phyloP scores from a whole-genome alignment of 2,797 vertebrate species.

The Adelosebastes latens region DNA sequence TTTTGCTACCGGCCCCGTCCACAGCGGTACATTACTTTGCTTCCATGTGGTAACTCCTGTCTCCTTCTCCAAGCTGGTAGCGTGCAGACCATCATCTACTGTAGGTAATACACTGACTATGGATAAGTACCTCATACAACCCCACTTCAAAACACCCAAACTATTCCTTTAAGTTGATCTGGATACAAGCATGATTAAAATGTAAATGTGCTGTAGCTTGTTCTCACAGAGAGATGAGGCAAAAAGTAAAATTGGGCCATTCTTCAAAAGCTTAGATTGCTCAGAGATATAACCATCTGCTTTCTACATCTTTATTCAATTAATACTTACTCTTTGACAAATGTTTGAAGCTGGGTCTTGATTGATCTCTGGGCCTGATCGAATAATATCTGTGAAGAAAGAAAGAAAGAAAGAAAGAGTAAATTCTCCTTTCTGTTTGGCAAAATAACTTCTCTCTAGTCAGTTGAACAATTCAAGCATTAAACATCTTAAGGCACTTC shows the following conservation, averaged over 20 bases:
- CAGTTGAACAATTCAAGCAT: neutral
- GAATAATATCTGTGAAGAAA: slow-evolving; percentile 91
- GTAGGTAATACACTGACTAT: no score
- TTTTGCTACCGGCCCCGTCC: no score
- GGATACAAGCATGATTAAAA: neutral
- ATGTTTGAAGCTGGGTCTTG: slow-evolving; percentile 96
- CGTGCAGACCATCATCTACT: no score
- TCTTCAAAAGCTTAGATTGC: neutral
- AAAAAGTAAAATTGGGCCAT: neutral
- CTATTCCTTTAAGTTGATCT: neutral
- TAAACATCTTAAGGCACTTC: neutral
- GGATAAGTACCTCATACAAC: no score
- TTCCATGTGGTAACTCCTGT: no score
- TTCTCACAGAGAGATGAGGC: neutral
- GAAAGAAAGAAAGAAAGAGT: neutral
- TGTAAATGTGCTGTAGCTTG: neutral
- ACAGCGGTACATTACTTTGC: no score
- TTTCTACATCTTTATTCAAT: neutral
- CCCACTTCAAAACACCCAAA: no score
- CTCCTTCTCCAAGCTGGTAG: no score
- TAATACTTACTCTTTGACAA: slow-evolving; percentile 96
- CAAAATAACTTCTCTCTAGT: neutral
- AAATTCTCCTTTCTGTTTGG: neutral
- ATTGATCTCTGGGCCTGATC: slow-evolving; percentile 98
- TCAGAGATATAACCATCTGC: neutral